Conservation (phyloP, 2,888 invertebrate species). For the Seira sanloemensis region DNA sequence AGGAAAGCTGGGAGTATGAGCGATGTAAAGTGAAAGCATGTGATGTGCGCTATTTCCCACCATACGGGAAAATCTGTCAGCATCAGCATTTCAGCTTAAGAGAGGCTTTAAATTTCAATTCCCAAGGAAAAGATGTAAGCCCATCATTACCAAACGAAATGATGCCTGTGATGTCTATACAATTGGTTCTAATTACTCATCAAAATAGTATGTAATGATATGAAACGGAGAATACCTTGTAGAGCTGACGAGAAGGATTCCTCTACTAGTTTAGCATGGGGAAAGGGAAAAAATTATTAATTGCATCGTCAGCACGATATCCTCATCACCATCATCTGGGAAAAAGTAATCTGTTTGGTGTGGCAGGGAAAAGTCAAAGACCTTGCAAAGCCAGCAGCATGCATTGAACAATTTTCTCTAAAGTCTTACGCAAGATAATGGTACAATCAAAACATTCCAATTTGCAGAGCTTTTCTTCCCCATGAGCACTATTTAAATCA, state of each 20-base stretch:
- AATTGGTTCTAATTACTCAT: background rate
- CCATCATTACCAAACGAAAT: background rate
- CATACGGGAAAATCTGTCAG: slow-evolving; percentile 49
- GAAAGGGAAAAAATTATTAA: background rate
- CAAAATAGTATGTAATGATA: background rate
- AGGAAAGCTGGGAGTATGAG: background rate
- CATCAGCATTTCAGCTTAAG: slow-evolving; percentile 51
- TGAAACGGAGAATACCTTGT: too few relatives aligned
- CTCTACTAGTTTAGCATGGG: too few relatives aligned
- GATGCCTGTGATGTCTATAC: background rate
- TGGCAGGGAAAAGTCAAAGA: background rate
- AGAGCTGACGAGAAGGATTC: too few relatives aligned
- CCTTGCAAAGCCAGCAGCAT: too few relatives aligned
- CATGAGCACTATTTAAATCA: background rate
- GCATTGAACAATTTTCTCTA: too few relatives aligned
- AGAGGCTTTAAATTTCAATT: slow-evolving; percentile 39
- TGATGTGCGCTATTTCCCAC: slow-evolving; percentile 25
- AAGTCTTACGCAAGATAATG: too few relatives aligned
- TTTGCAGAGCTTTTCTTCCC: background rate
- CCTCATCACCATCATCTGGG: background rate
- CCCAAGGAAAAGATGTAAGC: slow-evolving; percentile 31
- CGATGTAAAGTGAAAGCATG: slow-evolving; percentile 20
- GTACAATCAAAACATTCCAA: background rate
- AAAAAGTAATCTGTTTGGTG: background rate
- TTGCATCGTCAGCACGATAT: background rate